Conservation (phyloP, 1,140 invertebrate species). For the Littorina saxatilis region DNA sequence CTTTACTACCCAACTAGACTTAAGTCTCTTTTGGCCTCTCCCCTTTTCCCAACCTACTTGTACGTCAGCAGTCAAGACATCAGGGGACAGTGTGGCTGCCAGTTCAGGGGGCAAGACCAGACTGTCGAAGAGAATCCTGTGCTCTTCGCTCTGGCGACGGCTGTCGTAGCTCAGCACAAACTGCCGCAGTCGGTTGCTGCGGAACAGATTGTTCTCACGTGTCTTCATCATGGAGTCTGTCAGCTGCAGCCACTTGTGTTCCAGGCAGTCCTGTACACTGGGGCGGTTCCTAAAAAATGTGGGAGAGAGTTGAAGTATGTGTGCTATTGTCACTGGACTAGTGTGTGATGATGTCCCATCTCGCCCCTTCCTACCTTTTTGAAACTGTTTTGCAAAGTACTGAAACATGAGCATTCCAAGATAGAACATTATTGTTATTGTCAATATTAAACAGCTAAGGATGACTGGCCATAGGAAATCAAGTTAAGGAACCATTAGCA, state of each 20-base stretch:
- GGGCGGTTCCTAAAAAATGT: constrained; percentile 87
- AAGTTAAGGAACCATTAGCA: too few species aligned
- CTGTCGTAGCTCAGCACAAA: constrained; percentile 62
- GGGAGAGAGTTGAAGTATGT: too few species aligned
- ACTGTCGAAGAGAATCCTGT: constrained; percentile 39
- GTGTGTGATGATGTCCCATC: too few species aligned
- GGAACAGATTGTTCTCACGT: constrained; percentile 85
- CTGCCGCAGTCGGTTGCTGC: constrained; percentile 67
- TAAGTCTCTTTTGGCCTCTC: too few species aligned
- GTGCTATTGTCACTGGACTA: too few species aligned
- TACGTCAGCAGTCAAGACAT: background rate
- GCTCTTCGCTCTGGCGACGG: constrained; percentile 35
- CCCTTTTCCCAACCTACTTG: background rate
- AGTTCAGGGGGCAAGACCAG: constrained; percentile 34
- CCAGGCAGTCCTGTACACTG: constrained; percentile 93
- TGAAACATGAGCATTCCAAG: too few species aligned
- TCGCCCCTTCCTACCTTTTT: too few species aligned
- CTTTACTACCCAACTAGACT: too few species aligned
- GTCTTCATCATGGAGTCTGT: constrained; percentile 95
- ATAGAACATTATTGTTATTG: too few species aligned
- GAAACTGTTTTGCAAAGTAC: too few species aligned
- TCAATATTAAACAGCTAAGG: too few species aligned
- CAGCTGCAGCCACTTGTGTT: constrained; percentile 95
- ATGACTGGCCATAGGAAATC: too few species aligned
- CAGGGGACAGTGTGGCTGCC: constrained; percentile 5